Evolutionary conservation across 2,113 vertebrate genomes (phyloP).

Genomic region (Panurus biarmicus): DNA sequence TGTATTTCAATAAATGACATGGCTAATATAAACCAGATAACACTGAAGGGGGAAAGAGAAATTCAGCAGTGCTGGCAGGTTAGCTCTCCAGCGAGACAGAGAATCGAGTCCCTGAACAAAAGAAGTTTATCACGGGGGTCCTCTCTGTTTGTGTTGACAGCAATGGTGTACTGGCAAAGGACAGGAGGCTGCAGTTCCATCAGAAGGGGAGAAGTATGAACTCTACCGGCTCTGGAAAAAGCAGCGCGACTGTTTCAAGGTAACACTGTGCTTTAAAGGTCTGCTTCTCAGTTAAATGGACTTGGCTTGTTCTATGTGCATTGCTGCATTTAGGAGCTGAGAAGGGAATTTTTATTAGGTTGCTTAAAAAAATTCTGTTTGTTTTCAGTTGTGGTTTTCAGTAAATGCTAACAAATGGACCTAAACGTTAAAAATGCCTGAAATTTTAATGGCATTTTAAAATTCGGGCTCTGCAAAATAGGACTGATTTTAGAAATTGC

Average conservation of each 20-base stretch:
- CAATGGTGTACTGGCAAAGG: conserved; percentile 80
- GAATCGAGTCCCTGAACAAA: background rate
- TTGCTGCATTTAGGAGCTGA: background rate
- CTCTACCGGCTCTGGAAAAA: conserved; percentile 94
- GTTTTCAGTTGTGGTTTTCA: conserved; percentile 1
- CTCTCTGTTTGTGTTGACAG: conserved; percentile 64
- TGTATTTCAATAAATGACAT: conserved; percentile 39
- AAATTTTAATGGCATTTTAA: background rate
- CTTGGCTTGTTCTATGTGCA: background rate
- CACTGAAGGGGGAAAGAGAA: background rate
- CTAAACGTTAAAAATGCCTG: background rate
- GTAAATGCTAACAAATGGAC: background rate
- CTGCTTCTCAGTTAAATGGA: background rate
- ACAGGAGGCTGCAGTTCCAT: conserved; percentile 86
- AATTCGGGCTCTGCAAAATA: background rate
- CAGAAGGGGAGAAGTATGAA: conserved; percentile 94
- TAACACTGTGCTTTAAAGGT: conserved; percentile 51
- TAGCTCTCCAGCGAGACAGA: background rate
- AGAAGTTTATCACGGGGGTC: background rate
- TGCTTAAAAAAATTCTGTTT: background rate
- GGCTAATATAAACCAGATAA: conserved; percentile 54
- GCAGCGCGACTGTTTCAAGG: conserved; percentile 94
- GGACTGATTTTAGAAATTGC: background rate
- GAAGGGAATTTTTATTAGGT: background rate
- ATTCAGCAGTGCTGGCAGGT: background rate